Conservation (phyloP, 2,113 vertebrate genomes). For the Indri indri region DNA sequence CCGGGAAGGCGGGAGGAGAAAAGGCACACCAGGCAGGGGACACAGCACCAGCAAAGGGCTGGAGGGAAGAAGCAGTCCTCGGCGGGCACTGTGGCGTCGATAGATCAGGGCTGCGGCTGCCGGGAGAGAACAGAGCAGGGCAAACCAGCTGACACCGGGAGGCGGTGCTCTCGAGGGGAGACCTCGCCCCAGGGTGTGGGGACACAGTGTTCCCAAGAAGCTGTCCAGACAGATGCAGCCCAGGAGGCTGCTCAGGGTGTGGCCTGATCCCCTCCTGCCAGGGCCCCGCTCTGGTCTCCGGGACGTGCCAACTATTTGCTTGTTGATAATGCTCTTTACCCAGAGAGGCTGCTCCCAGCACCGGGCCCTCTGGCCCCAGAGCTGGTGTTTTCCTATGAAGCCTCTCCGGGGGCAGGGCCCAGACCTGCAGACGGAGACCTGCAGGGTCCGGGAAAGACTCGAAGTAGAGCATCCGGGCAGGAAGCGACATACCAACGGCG, state of each 20-base stretch:
- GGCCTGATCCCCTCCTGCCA: background rate
- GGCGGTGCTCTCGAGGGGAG: background rate
- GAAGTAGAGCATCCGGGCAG: too few species aligned
- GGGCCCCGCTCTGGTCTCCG: background rate
- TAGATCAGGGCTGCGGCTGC: background rate
- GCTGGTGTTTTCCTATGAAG: background rate
- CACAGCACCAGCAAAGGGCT: accelerated
- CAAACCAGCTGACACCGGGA: background rate
- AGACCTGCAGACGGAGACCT: accelerated
- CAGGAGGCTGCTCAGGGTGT: background rate
- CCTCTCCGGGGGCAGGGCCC: background rate
- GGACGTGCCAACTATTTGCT: background rate
- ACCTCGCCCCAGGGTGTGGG: background rate
- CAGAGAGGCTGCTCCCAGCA: background rate
- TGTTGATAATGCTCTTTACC: background rate
- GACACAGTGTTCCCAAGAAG: background rate
- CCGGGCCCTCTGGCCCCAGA: background rate
- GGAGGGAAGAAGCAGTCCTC: background rate
- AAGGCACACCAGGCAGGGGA: accelerated
- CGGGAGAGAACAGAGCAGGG: background rate
- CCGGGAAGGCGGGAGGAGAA: background rate
- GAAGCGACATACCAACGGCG: background rate
- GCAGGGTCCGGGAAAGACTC: background rate
- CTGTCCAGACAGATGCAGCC: accelerated
- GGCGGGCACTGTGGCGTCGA: accelerated